These are phyloP conservation scores for Saccostrea glomerata DNA, from an alignment of 1,140 invertebrate genomes.

Conservation along the genomic window DNA sequence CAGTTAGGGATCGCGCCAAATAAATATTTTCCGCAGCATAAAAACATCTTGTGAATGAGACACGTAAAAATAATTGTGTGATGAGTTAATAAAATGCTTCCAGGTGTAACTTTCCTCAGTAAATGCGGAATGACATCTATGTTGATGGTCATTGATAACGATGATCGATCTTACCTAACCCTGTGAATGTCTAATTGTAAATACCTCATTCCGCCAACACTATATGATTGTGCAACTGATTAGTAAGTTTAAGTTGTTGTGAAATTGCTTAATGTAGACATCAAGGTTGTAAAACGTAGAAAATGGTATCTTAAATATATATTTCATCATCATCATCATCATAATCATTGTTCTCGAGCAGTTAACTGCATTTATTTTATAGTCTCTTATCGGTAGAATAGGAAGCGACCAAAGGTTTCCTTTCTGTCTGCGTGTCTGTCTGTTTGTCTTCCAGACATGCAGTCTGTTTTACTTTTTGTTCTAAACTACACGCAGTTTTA, in stretches of 20 bases:
- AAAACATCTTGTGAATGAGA: background rate
- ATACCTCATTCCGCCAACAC: slow-evolving; percentile 10
- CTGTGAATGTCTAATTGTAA: slow-evolving; percentile 16
- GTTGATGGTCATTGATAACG: slow-evolving; percentile 27
- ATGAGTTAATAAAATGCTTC: slow-evolving; percentile 29
- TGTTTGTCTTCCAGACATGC: too few relatives aligned
- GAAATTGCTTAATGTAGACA: background rate
- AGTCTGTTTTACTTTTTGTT: too few relatives aligned
- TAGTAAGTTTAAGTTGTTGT: background rate
- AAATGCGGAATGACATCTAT: slow-evolving; percentile 22
- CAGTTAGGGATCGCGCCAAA: background rate
- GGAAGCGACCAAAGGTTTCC: too few relatives aligned
- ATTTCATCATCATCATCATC: too few relatives aligned
- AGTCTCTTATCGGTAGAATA: too few relatives aligned
- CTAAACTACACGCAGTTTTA: too few relatives aligned
- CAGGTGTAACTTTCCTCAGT: slow-evolving; percentile 16
- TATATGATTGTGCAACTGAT: background rate
- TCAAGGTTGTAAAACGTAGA: background rate
- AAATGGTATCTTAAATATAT: too few relatives aligned
- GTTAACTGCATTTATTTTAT: too few relatives aligned
- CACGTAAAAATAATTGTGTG: slow-evolving; percentile 26
- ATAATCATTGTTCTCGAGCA: too few relatives aligned
- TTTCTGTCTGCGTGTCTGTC: too few relatives aligned
- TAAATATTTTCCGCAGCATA: background rate
- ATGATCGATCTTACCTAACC: slow-evolving; percentile 17